Base-by-base conservation (phyloP, 64 coral and sea anemone genomes). In the Porites australiensis region DNA sequence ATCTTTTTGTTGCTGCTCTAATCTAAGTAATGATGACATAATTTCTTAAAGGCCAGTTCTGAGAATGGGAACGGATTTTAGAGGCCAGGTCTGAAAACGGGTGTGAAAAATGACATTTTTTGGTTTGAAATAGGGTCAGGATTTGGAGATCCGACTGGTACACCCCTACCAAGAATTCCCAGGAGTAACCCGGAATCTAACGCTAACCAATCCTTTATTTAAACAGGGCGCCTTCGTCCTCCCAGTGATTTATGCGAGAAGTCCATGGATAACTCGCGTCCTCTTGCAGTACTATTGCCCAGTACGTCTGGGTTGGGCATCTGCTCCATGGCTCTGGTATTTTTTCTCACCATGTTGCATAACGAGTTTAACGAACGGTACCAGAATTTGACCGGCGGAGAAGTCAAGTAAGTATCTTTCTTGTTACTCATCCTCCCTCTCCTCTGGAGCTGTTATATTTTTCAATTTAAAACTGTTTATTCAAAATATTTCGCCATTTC, bases 311-410 rank as follows among this genome's bases (percentile, higher is more conserved):
- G 86, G 50, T 75, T 89, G 71, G 89, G 90, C 23, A 91, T 87
- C 78, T 96, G 94, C 46, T 92, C 94, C 60, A 89, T 68, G 14
- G 78, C 90, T 16, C 77, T 96, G 43, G 68, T 92, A 16, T 92
- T 85, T 50, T 96, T 70, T 49, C 86, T 96, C 27, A 86, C 74
- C 64, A 85, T 68, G 44, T 68, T 91, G 22, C 69, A 96, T 59
- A 96, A 96, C 44, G 94, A 96, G 7, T 96, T 96, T 53, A 69
- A 89, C 64, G 77, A 86, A 79, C 88, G 50, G 37, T 92, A 83
- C 70, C 49, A 92, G 12, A 88, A 72, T 78, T 77, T 82, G 58
- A 77, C 19, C 44, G 73, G 70, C 76, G 51, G 84, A 58, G 27
- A 23, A 13, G 85, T 37, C 44, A 95, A 90, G 83, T 92, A 53